phyloP scores from a whole-genome alignment of 2,113 vertebrate species.

The Tetrao urogallus region DNA sequence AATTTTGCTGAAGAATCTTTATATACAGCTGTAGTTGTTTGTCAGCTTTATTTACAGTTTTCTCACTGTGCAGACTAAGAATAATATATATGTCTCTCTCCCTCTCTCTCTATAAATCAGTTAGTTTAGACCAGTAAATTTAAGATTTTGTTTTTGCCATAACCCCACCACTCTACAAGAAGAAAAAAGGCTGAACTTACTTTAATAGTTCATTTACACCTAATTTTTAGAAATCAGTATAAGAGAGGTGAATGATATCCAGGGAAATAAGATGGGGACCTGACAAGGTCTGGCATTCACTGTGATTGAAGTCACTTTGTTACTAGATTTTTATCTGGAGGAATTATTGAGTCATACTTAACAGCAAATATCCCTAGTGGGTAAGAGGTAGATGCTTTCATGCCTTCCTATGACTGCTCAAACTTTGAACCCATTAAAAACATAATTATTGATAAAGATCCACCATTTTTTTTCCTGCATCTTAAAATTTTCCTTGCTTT shows the following conservation, averaged over 20 bases:
- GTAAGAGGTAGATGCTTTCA: background rate
- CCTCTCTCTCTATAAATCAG: background rate
- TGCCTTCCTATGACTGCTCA: background rate
- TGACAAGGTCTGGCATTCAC: background rate
- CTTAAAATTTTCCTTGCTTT: background rate
- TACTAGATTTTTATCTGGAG: background rate
- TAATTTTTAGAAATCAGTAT: background rate
- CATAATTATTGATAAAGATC: background rate
- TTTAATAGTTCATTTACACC: background rate
- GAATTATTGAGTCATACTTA: background rate
- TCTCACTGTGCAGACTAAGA: background rate
- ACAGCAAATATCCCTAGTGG: background rate
- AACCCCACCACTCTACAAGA: background rate
- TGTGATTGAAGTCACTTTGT: background rate
- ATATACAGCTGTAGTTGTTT: background rate
- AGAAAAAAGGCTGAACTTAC: accelerated
- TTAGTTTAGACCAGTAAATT: background rate
- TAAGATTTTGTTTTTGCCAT: background rate
- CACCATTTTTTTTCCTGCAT: background rate
- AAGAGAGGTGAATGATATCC: background rate
- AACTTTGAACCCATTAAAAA: background rate
- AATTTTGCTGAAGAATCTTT: background rate
- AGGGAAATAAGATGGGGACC: background rate
- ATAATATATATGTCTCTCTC: background rate
- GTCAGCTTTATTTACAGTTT: background rate